phyloP scores from a whole-genome alignment of 2,797 vertebrate species.

The Sebastes kiyomatsui region DNA sequence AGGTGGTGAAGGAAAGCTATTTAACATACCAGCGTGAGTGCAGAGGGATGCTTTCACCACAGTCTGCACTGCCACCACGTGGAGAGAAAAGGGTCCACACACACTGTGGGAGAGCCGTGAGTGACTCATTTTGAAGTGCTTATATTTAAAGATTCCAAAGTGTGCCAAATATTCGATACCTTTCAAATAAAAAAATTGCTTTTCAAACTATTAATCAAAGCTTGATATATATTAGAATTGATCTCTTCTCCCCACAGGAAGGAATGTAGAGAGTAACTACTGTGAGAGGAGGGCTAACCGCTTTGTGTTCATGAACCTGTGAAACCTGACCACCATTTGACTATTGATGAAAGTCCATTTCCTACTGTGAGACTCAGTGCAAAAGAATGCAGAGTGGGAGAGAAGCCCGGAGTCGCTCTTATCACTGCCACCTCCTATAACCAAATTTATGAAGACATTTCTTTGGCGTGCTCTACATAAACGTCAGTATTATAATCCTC shows the following conservation, averaged over 20 bases:
- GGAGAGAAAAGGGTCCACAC: background rate
- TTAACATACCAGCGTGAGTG: background rate
- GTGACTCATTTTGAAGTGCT: slow-evolving; percentile 2
- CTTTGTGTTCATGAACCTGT: slow-evolving; percentile 13
- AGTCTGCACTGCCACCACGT: slow-evolving; percentile 64
- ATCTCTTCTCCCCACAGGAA: background rate
- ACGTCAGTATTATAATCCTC: slow-evolving; percentile 65
- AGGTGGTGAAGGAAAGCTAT: slow-evolving; percentile 15
- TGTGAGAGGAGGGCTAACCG: background rate
- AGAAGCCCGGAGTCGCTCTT: slow-evolving; percentile 34
- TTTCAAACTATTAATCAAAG: slow-evolving; percentile 18
- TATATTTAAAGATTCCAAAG: background rate
- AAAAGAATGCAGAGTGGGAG: slow-evolving; percentile 51
- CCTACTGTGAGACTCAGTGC: slow-evolving; percentile 25
- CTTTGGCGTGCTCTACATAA: slow-evolving; percentile 49
- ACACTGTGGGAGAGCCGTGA: background rate
- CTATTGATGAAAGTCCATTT: slow-evolving; percentile 33
- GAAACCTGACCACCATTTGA: slow-evolving; percentile 17
- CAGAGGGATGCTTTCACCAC: background rate
- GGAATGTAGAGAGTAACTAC: background rate
- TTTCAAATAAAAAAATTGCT: slow-evolving; percentile 1
- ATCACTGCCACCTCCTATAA: slow-evolving; percentile 68
- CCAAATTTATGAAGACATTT: slow-evolving; percentile 65
- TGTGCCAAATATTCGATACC: background rate
- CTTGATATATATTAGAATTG: background rate